Base-by-base conservation (phyloP, 2,113 vertebrate species). In the Lepisosteus oculatus region DNA sequence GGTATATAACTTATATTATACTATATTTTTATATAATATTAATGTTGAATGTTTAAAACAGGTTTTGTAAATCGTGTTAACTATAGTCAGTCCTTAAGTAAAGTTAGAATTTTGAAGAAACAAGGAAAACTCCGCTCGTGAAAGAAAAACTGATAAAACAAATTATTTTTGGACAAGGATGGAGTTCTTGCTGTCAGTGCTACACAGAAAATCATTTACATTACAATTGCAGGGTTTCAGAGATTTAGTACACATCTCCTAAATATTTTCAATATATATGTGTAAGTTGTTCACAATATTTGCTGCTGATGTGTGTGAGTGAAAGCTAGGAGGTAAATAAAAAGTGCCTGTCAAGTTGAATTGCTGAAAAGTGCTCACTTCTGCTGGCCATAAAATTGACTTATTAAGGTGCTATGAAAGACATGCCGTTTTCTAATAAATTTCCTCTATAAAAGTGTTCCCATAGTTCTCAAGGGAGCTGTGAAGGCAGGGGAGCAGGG, bases 371-470 rank as follows among this genome's bases (percentile, higher is more conserved):
- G 55, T 77, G 75, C 74, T 81, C 76, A 74, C 76, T 62, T 81
- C 68, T 74, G 55, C 62, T 59, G 72, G 67, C 57, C 57, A 65
- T 79, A 81, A 83, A 84, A 68, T 68, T 76, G 70, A 81, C 61
- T 54, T 76, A 76, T 67, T 76, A 74, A 71, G 77, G 76, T 66
- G 51, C 56, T 67, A 56, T 79, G 70, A 74, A 78, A 78, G 71
- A 80, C 67, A 69, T 72, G 64, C 80, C 54, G 74, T 79, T 76
- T 77, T 63, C 43, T 80, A 76, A 73, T 84, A 79, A 79, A 80
- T 78, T 75, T 54, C 54, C 69, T 67, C 72, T 69, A 55, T 76
- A 82, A 80, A 79, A 72, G 76, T 68, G 76, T 64, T 75, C 9
- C 69, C 56, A 13, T 56, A 47, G 57, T 65, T 78, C 67, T 74